A percentile compares a stretch with the other conserved stretches of the same genome.
Conservation (phyloP, 2,797 vertebrate genomes). For the Heterohyrax brucei region DNA sequence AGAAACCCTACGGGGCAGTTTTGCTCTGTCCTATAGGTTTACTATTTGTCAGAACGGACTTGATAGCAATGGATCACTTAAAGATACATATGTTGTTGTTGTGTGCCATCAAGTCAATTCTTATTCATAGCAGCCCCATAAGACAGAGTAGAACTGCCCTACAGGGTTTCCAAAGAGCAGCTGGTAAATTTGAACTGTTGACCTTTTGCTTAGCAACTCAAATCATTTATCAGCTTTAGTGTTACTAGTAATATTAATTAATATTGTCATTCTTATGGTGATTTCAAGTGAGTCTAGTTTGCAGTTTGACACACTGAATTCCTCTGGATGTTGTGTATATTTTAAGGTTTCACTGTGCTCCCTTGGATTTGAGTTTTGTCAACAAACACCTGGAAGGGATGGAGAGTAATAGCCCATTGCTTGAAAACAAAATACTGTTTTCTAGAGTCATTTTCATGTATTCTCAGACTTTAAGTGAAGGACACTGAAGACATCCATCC, state of each 20-base stretch:
- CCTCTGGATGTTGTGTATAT: not conserved
- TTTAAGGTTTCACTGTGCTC: constrained; percentile 29
- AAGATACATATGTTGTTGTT: not conserved
- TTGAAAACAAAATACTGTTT: constrained; percentile 61
- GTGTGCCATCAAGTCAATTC: no score
- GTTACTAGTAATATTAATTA: constrained; percentile 14
- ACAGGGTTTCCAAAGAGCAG: no score
- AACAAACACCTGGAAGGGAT: not conserved
- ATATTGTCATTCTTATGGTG: not conserved
- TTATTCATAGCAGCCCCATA: no score
- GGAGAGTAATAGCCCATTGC: constrained; percentile 9
- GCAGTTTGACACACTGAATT: constrained; percentile 1
- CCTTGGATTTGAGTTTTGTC: constrained; percentile 14
- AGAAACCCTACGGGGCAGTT: no score
- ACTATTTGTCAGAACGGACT: no score
- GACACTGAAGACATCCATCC: constrained; percentile 77
- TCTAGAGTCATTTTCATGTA: constrained; percentile 55
- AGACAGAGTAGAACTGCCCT: no score
- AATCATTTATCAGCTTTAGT: constrained; percentile 11
- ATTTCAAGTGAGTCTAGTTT: constrained; percentile 13
- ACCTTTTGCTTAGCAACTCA: not conserved
- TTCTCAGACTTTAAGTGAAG: constrained; percentile 76
- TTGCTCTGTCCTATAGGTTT: no score
- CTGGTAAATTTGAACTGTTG: no score
- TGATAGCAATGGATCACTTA: not conserved